Conservation (phyloP, 2,888 invertebrate species). For the Agrochola lychnidis region DNA sequence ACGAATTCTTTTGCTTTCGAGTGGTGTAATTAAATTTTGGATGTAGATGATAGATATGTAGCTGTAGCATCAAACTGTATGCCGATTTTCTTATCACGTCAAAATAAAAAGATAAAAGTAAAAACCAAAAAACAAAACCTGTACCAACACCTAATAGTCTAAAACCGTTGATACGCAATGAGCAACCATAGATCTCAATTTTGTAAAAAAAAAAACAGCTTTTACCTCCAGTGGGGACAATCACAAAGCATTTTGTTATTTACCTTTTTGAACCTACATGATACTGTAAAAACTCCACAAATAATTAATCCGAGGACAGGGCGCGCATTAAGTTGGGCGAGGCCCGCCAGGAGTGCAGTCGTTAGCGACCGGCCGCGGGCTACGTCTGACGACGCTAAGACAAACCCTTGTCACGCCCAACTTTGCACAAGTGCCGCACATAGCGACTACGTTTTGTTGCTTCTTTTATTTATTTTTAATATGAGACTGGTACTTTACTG, state of each 20-base stretch:
- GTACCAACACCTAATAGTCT: background rate
- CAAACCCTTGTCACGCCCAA: constrained; percentile 44
- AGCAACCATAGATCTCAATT: background rate
- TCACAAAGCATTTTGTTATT: constrained; percentile 14
- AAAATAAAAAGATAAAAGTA: no score
- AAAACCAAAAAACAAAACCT: background rate
- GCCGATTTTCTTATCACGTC: no score
- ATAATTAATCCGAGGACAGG: constrained; percentile 46
- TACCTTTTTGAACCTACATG: constrained; percentile 2
- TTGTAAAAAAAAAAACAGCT: background rate
- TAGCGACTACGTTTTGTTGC: constrained; percentile 32
- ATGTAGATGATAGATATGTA: no score
- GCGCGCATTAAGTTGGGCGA: constrained; percentile 37
- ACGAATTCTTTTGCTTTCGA: no score
- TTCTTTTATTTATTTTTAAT: constrained; percentile 34
- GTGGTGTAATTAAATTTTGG: no score
- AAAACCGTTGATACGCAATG: background rate
- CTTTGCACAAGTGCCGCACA: constrained; percentile 38
- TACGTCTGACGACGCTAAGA: constrained; percentile 55
- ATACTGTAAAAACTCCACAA: constrained; percentile 41
- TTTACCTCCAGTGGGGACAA: background rate
- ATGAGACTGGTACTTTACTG: constrained; percentile 14
- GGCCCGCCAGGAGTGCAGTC: constrained; percentile 47
- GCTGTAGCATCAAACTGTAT: no score
- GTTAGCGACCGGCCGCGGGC: constrained; percentile 52